Evolutionary conservation across 2,113 vertebrate species (phyloP).

Genomic region (Ia io): DNA sequence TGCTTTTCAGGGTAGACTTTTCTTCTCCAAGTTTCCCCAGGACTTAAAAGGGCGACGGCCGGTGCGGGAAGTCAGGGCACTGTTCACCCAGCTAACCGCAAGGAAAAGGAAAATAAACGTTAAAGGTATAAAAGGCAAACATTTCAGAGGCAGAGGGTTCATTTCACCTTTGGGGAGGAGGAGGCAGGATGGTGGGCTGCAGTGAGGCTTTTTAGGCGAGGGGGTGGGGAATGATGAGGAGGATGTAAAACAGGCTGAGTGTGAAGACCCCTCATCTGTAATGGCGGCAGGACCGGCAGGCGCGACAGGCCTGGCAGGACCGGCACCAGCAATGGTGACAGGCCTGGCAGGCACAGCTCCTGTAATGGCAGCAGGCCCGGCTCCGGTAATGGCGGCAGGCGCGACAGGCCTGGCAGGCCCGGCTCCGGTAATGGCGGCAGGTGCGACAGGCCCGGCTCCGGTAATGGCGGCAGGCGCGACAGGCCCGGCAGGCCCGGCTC

Average conservation of each 20-base stretch:
- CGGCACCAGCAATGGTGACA: too few species aligned
- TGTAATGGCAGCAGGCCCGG: background rate
- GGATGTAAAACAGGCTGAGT: too few species aligned
- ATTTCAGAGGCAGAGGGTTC: background rate
- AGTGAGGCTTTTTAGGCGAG: background rate
- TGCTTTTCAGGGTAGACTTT: background rate
- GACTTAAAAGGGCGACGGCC: background rate
- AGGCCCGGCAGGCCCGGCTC: too few species aligned
- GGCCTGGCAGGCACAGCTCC: background rate
- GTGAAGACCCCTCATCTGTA: background rate
- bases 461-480: background rate
- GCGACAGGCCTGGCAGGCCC: background rate
- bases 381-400: background rate
- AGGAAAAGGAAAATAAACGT: background rate
- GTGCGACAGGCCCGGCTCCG: background rate
- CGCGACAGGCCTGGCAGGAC: too few species aligned
- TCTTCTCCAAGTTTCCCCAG: background rate
- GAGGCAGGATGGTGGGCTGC: background rate
- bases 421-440: background rate
- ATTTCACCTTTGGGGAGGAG: background rate
- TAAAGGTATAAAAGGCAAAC: background rate
- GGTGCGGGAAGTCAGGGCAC: background rate
- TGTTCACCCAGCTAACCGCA: background rate
- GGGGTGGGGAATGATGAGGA: background rate
- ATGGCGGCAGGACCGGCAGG: background rate